Conservation (phyloP, 2,113 vertebrate genomes). For the Empidonax alnorum region DNA sequence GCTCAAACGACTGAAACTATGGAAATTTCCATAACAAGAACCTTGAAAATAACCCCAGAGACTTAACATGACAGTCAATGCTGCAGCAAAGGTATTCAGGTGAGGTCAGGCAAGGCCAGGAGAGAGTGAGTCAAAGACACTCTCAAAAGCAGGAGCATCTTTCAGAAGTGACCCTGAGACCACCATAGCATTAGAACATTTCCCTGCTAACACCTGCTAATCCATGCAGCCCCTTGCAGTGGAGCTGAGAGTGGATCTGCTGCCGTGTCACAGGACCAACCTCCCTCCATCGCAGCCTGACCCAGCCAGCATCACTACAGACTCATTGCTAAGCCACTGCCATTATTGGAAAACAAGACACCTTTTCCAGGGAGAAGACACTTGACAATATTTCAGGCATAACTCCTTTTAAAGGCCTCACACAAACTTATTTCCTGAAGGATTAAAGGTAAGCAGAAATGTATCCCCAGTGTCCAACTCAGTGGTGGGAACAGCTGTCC, state of each 20-base stretch:
- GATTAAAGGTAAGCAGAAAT: neutral
- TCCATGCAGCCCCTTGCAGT: neutral
- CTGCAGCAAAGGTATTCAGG: neutral
- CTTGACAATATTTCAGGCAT: neutral
- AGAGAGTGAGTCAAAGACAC: neutral
- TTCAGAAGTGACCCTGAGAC: neutral
- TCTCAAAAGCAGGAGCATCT: neutral
- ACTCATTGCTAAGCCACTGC: neutral
- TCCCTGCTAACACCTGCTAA: neutral
- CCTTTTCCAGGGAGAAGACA: neutral
- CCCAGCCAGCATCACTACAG: neutral
- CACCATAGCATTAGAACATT: neutral
- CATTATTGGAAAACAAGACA: accelerated
- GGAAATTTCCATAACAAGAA: neutral
- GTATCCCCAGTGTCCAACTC: neutral
- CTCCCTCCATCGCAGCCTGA: neutral
- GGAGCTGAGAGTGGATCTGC: neutral
- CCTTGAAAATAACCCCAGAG: neutral
- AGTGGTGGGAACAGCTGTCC: neutral
- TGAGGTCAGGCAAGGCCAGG: neutral
- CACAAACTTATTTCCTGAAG: neutral
- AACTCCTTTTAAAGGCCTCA: neutral
- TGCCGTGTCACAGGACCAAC: neutral
- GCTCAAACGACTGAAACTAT: neutral
- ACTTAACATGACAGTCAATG: neutral